A percentile compares a stretch with the other conserved stretches of the same genome.
These are phyloP conservation scores for Pollenia angustigena DNA, from an alignment of 2,888 invertebrate genomes.

Conservation along the genomic window DNA sequence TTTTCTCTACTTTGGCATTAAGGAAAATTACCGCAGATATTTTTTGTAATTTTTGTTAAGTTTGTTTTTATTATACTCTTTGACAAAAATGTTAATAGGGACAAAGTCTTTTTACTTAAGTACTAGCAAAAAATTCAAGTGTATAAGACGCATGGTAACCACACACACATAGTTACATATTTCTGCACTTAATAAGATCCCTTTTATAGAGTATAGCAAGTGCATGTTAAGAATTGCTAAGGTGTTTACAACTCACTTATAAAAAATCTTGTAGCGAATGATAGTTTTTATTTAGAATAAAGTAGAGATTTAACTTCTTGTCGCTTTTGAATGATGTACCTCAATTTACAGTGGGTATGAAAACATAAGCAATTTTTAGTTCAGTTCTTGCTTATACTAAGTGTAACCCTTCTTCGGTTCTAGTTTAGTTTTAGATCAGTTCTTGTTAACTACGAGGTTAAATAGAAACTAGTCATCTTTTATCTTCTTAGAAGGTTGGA, in stretches of 20 bases:
- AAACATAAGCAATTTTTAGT: not conserved
- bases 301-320: constrained; percentile 19
- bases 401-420: not conserved
- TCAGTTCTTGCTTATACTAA: not conserved
- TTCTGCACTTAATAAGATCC: too few relatives aligned
- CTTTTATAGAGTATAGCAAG: not conserved
- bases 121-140: constrained; percentile 43
- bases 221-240: not conserved
- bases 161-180: not conserved
- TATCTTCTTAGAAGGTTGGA: too few relatives aligned
- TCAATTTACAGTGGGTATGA: not conserved
- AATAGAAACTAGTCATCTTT: too few relatives aligned
- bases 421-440: not conserved
- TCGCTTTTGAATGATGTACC: not conserved
- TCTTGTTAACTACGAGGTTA: too few relatives aligned
- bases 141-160: constrained; percentile 27
- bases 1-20: constrained; percentile 32
- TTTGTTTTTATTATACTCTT: not conserved
- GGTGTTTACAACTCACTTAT: not conserved
- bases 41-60: not conserved
- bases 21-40: constrained; percentile 36
- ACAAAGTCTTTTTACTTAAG: not conserved
- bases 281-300: constrained; percentile 43
- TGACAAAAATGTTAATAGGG: constrained; percentile 1
- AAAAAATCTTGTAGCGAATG: constrained; percentile 26